phyloP scores from a whole-genome alignment of 2,797 vertebrate species.

The Tolypeutes matacus region DNA sequence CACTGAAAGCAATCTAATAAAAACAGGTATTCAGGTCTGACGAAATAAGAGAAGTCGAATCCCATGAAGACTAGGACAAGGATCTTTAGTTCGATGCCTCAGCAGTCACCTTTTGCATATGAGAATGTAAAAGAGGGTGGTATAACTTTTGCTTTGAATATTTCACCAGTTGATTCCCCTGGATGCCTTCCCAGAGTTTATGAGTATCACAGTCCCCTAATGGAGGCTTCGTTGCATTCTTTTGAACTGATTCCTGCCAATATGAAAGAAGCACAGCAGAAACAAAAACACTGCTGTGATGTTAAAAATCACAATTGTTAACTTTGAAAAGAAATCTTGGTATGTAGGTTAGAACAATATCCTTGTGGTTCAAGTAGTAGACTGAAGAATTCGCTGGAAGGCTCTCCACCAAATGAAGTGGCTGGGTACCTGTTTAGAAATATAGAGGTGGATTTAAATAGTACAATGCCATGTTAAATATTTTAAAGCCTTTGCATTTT shows the following conservation, averaged over 20 bases:
- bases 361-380: slow-evolving; percentile 55
- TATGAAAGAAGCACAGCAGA: slow-evolving; percentile 82
- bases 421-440: slow-evolving; percentile 29
- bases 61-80: neutral
- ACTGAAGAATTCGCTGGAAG: slow-evolving; percentile 65
- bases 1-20: slow-evolving; percentile 24
- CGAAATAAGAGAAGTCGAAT: slow-evolving; percentile 55
- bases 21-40: slow-evolving; percentile 61
- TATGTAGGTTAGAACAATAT: slow-evolving; percentile 75
- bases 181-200: slow-evolving; percentile 79
- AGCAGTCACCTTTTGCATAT: slow-evolving; percentile 24
- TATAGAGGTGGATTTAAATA: slow-evolving; percentile 69
- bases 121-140: slow-evolving; percentile 66
- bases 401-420: slow-evolving; percentile 64
- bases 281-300: slow-evolving; percentile 79
- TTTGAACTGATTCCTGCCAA: slow-evolving; percentile 81
- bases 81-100: neutral
- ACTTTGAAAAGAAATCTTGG: slow-evolving; percentile 71
- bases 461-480: slow-evolving; percentile 14
- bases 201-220: slow-evolving; percentile 79
- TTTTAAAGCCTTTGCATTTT: slow-evolving; percentile 77
- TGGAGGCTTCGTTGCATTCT: slow-evolving; percentile 79
- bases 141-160: slow-evolving; percentile 74
- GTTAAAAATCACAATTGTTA: slow-evolving; percentile 75
- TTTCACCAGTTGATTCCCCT: slow-evolving; percentile 77